These are phyloP conservation scores for Drosophila multiciliata DNA, from an alignment of 2,888 invertebrate species.

Conservation along the genomic window DNA sequence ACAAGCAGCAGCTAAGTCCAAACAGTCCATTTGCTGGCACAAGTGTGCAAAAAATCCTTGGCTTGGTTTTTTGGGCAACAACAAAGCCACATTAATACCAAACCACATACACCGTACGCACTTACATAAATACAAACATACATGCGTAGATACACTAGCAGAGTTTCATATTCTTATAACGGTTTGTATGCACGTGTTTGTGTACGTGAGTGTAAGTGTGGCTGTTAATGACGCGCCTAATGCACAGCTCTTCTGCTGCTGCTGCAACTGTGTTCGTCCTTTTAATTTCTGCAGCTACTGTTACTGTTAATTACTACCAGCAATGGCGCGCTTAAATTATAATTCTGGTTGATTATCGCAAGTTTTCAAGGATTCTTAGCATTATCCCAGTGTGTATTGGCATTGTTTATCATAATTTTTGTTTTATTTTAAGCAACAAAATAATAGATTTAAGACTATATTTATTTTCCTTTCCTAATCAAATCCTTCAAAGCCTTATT, in stretches of 20 bases:
- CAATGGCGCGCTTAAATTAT: slow-evolving; percentile 32
- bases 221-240: slow-evolving; percentile 67
- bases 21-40: slow-evolving; percentile 64
- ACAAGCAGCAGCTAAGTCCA: slow-evolving; percentile 45
- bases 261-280: slow-evolving; percentile 28
- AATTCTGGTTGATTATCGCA: slow-evolving; percentile 32
- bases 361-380: slow-evolving; percentile 36
- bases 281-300: slow-evolving; percentile 19
- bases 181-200: slow-evolving; percentile 29
- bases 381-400: slow-evolving; percentile 1
- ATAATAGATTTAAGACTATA: slow-evolving; percentile 2
- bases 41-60: slow-evolving; percentile 78
- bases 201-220: slow-evolving; percentile 18
- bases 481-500: neutral
- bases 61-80: slow-evolving; percentile 78
- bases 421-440: neutral
- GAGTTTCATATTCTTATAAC: slow-evolving; percentile 18
- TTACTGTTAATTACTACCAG: slow-evolving; percentile 26
- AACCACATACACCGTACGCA: slow-evolving; percentile 25
- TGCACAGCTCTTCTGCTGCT: slow-evolving; percentile 57
- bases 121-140: slow-evolving; percentile 5
- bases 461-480: neutral
- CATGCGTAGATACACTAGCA: slow-evolving; percentile 20
- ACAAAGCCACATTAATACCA: slow-evolving; percentile 61
- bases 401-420: slow-evolving; percentile 3